phyloP scores from a whole-genome alignment of 2,888 invertebrate genomes.

The Argynnis bischoffii region DNA sequence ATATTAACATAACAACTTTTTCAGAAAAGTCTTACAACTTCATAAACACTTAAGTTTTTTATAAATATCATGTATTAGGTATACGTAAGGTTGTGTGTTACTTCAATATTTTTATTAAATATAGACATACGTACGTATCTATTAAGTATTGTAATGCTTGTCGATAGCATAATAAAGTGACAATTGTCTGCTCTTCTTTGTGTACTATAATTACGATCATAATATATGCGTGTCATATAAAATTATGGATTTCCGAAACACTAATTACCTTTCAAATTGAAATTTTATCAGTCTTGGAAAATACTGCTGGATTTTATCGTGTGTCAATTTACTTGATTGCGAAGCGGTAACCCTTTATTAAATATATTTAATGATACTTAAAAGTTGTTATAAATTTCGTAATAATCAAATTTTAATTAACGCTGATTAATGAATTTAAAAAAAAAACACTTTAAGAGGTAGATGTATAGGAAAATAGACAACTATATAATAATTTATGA shows the following conservation, averaged over 20 bases:
- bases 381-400: slow-evolving; percentile 1
- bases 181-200: not conserved
- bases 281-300: slow-evolving; percentile 19
- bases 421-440: slow-evolving; percentile 3
- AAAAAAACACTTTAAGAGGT: not conserved
- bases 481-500: not conserved
- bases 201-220: slow-evolving; percentile 26
- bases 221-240: not conserved
- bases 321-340: slow-evolving; percentile 21
- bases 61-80: not conserved
- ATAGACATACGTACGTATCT: too few species aligned
- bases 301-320: slow-evolving; percentile 16
- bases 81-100: too few species aligned
- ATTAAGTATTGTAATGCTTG: not conserved
- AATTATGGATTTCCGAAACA: slow-evolving; percentile 1
- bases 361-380: slow-evolving; percentile 15
- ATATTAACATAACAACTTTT: too few species aligned
- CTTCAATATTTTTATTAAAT: too few species aligned
- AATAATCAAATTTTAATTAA: slow-evolving; percentile 11
- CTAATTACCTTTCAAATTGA: slow-evolving; percentile 13
- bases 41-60: not conserved
- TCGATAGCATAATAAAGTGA: not conserved
- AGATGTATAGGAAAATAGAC: not conserved
- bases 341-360: slow-evolving; percentile 13
- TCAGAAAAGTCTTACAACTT: not conserved